phyloP scores from a whole-genome alignment of 2,797 vertebrate species.

The Phalloptychus januarius region DNA sequence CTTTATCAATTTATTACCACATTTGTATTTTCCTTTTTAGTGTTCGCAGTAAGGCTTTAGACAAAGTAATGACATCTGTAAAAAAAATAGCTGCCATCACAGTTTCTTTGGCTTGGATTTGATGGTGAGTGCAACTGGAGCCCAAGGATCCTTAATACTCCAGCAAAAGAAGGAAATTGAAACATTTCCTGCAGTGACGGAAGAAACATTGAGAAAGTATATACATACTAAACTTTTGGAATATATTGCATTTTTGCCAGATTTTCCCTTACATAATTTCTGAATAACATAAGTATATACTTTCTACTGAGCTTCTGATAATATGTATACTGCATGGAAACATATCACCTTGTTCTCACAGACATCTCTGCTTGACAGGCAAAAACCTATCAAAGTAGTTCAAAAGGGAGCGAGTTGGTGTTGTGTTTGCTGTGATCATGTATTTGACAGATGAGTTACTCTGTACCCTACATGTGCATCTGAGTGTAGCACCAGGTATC shows the following conservation, averaged over 20 bases:
- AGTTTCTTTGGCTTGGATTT: conserved; percentile 11
- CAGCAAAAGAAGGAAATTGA: conserved; percentile 35
- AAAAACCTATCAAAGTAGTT: conserved; percentile 57
- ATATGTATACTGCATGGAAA: conserved; percentile 21
- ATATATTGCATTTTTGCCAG: conserved; percentile 29
- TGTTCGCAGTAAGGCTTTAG: neutral
- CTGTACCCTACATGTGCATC: conserved; percentile 57
- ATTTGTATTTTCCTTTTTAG: neutral
- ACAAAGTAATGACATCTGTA: neutral
- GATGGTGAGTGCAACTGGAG: conserved; percentile 43
- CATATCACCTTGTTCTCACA: conserved; percentile 23
- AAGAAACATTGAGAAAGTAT: conserved; percentile 43
- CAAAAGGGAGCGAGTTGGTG: conserved; percentile 39
- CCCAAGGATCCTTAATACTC: conserved; percentile 49
- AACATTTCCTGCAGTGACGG: conserved; percentile 49
- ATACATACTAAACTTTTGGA: conserved; percentile 39
- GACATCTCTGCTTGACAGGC: conserved; percentile 23
- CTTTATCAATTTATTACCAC: neutral
- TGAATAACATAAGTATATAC: conserved; percentile 41
- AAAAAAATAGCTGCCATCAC: conserved; percentile 1
- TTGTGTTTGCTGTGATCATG: conserved; percentile 46
- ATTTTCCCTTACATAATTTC: conserved; percentile 33
- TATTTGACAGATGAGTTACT: conserved; percentile 65
- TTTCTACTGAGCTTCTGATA: conserved; percentile 7
- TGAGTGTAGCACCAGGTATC: conserved; percentile 65